Evolutionary conservation across 2,113 vertebrate species (phyloP), one percentile per base, ranked within the genome.

Genomic region (Pollachius pollachius): DNA sequence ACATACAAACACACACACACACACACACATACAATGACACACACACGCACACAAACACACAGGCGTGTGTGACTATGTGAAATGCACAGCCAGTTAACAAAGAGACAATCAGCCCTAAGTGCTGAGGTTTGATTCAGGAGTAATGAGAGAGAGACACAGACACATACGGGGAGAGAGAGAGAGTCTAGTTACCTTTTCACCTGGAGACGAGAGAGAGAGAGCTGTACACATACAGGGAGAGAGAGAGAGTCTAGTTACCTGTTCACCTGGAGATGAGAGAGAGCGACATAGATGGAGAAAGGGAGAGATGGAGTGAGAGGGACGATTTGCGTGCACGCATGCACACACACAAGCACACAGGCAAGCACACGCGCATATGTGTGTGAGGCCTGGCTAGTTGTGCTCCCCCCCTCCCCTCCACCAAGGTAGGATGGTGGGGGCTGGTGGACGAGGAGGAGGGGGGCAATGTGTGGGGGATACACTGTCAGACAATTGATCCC

Each of bases 21-120:
- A 23, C 23, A 23, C 23, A 23, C 1, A 23, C 23, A 23, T 23
- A 23, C 23, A 23, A 23, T 23, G 23, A 48, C 41, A 48, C 41
- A 48, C 41, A 48, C 41, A 48, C 41, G 12, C 41, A 12, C 12
- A 13, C 41, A 13, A 7, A 13, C 41, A 48, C 11, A 48, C 41
- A 13, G 2, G 52, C 6, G 30, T 34, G 30, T 34, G 30, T 34
- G 30, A 48, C 41, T 48, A 48, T 11, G 41, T 48, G 41, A 48
- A 48, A 48, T 78, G 85, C 79, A 67, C 74, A 77, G 62, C 57
- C 80, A 48, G 41, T 84, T 84, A 79, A 86, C 84, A 90, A 88
- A 87, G 79, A 89, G 90, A 89, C 90, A 89, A 89, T 91, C 87
- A 86, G 85, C 80, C 75, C 79, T 76, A 81, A 80, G 78, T 70